A percentile compares a stretch with the other conserved stretches of the same genome.
These are phyloP conservation scores for Macrotus californicus DNA, from an alignment of 2,113 vertebrate genomes.

Conservation along the genomic window DNA sequence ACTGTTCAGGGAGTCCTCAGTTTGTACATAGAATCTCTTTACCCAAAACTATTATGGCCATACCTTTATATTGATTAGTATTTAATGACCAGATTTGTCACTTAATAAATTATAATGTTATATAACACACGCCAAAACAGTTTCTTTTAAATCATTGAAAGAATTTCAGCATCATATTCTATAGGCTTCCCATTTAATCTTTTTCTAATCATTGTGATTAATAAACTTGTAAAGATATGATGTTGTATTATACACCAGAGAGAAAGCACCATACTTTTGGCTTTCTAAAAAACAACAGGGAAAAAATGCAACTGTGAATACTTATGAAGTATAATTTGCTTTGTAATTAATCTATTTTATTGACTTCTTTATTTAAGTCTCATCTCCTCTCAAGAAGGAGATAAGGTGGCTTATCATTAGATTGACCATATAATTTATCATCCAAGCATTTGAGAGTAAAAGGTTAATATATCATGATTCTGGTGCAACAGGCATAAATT, in stretches of 20 bases:
- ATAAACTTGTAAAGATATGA: constrained; percentile 7
- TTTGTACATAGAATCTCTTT: not conserved
- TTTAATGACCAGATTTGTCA: constrained; percentile 5
- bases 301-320: not conserved
- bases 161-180: not conserved
- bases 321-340: not conserved
- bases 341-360: not conserved
- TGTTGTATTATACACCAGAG: not conserved
- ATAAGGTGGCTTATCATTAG: not conserved
- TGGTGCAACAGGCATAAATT: not conserved
- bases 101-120: not conserved
- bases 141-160: not conserved
- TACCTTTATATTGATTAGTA: constrained; percentile 6
- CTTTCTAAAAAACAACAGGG: not conserved
- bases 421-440: not conserved
- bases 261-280: not conserved
- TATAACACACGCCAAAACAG: not conserved
- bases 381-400: not conserved
- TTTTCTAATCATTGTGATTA: not conserved
- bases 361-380: not conserved
- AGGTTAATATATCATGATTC: not conserved
- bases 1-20: not conserved
- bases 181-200: not conserved
- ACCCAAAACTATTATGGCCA: not conserved
- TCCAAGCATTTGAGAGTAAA: not conserved